A percentile compares a stretch with the other conserved stretches of the same genome.
Evolutionary conservation across 2,888 invertebrate genomes (phyloP).

Genomic region (Stenodema calcarata): DNA sequence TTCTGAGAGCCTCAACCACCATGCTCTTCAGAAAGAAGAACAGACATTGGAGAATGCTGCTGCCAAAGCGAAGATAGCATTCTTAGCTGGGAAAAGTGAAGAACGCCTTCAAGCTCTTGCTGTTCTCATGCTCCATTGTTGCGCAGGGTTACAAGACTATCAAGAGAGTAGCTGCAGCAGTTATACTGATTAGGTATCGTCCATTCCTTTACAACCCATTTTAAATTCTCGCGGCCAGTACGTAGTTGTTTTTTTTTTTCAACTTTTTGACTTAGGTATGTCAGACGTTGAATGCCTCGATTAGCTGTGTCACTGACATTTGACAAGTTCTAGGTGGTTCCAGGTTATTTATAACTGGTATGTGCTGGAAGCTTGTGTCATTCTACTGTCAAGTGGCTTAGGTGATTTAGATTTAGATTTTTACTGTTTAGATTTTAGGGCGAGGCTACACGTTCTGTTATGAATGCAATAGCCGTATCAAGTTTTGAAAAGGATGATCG

Average conservation of each 20-base stretch:
- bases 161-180: constrained; percentile 62
- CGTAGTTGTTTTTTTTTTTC: neutral
- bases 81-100: constrained; percentile 72
- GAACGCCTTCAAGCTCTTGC: constrained; percentile 89
- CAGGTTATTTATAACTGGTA: too few relatives aligned
- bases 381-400: too few relatives aligned
- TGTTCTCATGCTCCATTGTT: constrained; percentile 92
- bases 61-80: constrained; percentile 63
- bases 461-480: too few relatives aligned
- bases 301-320: too few relatives aligned
- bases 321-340: too few relatives aligned
- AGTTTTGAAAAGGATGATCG: too few relatives aligned
- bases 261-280: too few relatives aligned
- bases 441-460: too few relatives aligned
- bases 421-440: too few relatives aligned
- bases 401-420: too few relatives aligned
- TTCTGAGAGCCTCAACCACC: constrained; percentile 67
- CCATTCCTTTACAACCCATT: neutral
- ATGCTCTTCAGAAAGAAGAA: constrained; percentile 64
- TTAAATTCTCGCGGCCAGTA: neutral
- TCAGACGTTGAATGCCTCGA: too few relatives aligned
- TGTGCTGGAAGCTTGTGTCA: too few relatives aligned
- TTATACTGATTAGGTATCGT: neutral
- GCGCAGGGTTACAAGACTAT: constrained; percentile 88
- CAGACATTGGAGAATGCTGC: constrained; percentile 61